phyloP scores from a whole-genome alignment of 2,797 vertebrate species.

The Taenioides sp. region DNA sequence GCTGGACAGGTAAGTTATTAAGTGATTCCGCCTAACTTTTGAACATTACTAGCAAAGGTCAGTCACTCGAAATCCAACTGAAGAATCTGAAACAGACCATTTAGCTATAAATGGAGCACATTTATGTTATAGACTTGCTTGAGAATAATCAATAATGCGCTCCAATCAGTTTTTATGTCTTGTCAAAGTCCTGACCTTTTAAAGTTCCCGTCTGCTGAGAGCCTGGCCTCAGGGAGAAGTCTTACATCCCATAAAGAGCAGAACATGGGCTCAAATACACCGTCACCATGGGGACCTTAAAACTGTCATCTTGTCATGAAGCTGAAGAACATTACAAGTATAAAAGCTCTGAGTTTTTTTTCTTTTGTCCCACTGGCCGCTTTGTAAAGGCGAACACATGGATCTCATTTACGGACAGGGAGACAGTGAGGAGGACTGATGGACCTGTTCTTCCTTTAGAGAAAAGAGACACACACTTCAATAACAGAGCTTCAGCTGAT shows the following conservation, averaged over 20 bases:
- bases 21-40: too few species aligned
- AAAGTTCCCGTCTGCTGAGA: conserved; percentile 31
- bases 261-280: conserved; percentile 42
- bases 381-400: conserved; percentile 52
- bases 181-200: conserved; percentile 46
- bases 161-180: conserved; percentile 15
- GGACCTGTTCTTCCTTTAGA: not conserved
- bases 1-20: too few species aligned
- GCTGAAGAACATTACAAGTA: conserved; percentile 5
- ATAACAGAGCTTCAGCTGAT: not conserved
- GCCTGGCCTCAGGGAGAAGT: conserved; percentile 19
- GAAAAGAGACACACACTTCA: too few species aligned
- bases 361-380: conserved; percentile 1
- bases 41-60: too few species aligned
- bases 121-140: too few species aligned
- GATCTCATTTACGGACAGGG: conserved; percentile 42
- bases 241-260: conserved; percentile 1
- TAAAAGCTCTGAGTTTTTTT: conserved; percentile 10
- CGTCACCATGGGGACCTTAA: conserved; percentile 35
- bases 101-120: conserved; percentile 13
- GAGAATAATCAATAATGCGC: conserved; percentile 23
- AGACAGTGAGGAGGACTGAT: not conserved
- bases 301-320: conserved; percentile 20
- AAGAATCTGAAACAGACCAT: not conserved
- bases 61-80: too few species aligned